Percentiles rank a stretch among this genome's conserved stretches.
Conservation (phyloP, 2,797 vertebrate genomes). For the Acanthurus lineatus region DNA sequence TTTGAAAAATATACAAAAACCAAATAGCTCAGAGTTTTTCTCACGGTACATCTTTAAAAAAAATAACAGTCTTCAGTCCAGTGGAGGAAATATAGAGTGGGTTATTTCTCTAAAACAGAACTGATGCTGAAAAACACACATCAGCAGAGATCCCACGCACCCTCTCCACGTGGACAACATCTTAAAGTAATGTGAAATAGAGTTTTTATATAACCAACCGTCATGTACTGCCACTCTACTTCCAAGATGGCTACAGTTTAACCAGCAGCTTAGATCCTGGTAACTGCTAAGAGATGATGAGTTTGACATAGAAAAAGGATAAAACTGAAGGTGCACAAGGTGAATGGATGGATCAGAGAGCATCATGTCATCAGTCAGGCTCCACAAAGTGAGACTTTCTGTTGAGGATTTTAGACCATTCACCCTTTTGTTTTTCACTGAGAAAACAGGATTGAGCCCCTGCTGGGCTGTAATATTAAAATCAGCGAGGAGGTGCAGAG, state of each 20-base stretch:
- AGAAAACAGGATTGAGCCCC: neutral
- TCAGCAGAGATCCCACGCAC: constrained; percentile 18
- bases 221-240: constrained; percentile 26
- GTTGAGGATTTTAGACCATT: neutral
- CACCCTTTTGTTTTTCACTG: neutral
- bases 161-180: constrained; percentile 1
- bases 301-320: neutral
- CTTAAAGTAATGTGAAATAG: constrained; percentile 7
- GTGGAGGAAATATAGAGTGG: constrained; percentile 12
- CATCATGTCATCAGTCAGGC: too few species aligned
- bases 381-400: neutral
- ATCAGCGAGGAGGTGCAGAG: neutral
- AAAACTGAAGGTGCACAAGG: neutral
- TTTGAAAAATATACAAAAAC: neutral
- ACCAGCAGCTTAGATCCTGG: constrained; percentile 13
- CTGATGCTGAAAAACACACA: constrained; percentile 32
- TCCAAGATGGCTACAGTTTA: constrained; percentile 15
- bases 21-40: constrained; percentile 19
- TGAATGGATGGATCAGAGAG: too few species aligned
- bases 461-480: constrained; percentile 9
- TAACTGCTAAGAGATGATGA: neutral
- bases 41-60: constrained; percentile 12
- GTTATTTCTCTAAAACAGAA: constrained; percentile 25
- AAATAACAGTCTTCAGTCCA: constrained; percentile 13
- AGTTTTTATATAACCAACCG: constrained; percentile 23